These are phyloP conservation scores for Aeoliscus strigatus DNA, from an alignment of 2,797 vertebrate species.

Conservation along the genomic window DNA sequence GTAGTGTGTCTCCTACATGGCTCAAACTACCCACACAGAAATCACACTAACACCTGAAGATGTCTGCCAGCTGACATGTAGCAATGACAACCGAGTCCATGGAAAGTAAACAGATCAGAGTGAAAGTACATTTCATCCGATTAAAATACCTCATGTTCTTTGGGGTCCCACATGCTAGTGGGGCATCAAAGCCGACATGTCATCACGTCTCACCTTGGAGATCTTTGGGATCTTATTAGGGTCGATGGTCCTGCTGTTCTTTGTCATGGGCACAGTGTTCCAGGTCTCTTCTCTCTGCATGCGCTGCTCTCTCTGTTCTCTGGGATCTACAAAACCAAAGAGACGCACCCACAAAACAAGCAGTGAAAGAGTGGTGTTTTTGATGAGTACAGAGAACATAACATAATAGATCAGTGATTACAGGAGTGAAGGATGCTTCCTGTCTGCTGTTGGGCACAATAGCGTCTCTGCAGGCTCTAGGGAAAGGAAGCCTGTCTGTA, in stretches of 20 bases:
- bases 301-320: slow-evolving; percentile 63
- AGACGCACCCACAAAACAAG: neutral
- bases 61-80: too few species aligned
- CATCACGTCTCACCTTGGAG: slow-evolving; percentile 83
- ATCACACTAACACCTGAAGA: too few species aligned
- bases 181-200: neutral
- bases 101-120: too few species aligned
- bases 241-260: slow-evolving; percentile 95
- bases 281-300: slow-evolving; percentile 90
- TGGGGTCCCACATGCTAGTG: too few species aligned
- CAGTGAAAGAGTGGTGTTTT: neutral
- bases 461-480: slow-evolving; percentile 43
- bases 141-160: too few species aligned
- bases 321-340: slow-evolving; percentile 32
- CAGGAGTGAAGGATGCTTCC: slow-evolving; percentile 27
- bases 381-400: slow-evolving; percentile 3
- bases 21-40: neutral
- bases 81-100: too few species aligned
- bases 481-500: slow-evolving; percentile 45
- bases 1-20: neutral
- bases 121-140: too few species aligned
- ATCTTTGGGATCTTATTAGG: slow-evolving; percentile 98
- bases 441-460: slow-evolving; percentile 42
- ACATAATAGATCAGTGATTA: slow-evolving; percentile 15
- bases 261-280: slow-evolving; percentile 95